Conservation (phyloP, 1,140 invertebrate species). For the Aphis craccivora region DNA sequence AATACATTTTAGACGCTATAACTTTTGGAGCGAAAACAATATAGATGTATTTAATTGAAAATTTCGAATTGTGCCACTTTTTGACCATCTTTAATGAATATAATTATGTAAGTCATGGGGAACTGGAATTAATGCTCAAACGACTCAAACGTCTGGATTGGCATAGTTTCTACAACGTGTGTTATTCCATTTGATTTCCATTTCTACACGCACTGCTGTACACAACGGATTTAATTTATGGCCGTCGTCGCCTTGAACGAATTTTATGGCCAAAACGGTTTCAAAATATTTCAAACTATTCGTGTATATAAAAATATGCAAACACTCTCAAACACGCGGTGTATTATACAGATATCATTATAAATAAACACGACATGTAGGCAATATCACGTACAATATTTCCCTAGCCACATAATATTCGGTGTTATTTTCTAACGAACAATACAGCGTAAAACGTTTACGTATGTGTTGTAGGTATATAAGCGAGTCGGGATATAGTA, state of each 20-base stretch:
- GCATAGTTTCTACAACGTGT: slow-evolving; percentile 15
- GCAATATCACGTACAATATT: neutral
- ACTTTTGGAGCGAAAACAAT: neutral
- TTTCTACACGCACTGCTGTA: neutral
- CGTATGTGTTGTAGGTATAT: neutral
- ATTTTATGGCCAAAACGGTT: slow-evolving; percentile 40
- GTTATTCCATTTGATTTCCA: neutral
- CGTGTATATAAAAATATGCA: neutral
- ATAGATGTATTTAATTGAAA: neutral
- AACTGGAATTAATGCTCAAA: slow-evolving; percentile 17
- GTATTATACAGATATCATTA: neutral
- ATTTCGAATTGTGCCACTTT: neutral
- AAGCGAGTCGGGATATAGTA: neutral
- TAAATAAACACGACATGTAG: neutral
- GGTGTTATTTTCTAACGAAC: neutral
- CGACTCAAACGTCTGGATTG: neutral
- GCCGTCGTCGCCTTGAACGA: slow-evolving; percentile 40
- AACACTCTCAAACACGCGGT: neutral
- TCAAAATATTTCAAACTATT: slow-evolving; percentile 25
- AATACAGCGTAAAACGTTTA: slow-evolving; percentile 21
- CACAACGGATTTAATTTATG: slow-evolving; percentile 31
- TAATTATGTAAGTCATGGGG: slow-evolving; percentile 28
- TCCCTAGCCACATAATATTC: neutral
- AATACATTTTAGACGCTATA: neutral
- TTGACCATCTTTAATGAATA: neutral